Conservation (phyloP, 2,797 vertebrate genomes). For the Buphagus erythrorhynchus region DNA sequence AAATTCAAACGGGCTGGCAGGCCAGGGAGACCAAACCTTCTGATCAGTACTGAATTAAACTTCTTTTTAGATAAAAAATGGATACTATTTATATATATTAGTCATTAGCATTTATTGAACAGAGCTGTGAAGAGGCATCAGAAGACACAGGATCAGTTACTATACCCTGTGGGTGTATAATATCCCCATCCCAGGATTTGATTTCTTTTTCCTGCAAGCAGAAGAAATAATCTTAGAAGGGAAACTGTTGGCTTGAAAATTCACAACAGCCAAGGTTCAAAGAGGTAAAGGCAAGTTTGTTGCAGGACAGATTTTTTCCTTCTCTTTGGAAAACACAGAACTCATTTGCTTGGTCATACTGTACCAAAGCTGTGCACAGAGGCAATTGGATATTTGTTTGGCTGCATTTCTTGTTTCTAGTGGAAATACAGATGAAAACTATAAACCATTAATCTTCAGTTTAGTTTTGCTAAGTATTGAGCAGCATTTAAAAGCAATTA, state of each 20-base stretch:
- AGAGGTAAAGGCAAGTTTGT: neutral
- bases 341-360: neutral
- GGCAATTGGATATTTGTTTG: conserved; percentile 7
- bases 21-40: neutral
- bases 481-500: conserved; percentile 70
- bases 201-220: neutral
- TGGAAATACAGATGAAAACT: conserved; percentile 65
- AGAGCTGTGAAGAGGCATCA: neutral
- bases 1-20: neutral
- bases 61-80: neutral
- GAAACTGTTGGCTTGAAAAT: neutral
- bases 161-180: neutral
- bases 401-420: conserved; percentile 52
- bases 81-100: neutral
- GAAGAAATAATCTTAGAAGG: neutral
- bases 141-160: neutral
- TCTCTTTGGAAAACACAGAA: neutral
- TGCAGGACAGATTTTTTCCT: neutral
- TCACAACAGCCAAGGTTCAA: neutral
- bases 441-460: conserved; percentile 74
- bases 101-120: neutral
- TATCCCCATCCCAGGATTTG: neutral
- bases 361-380: neutral
- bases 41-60: neutral
- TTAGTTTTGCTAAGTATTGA: conserved; percentile 65